Evolutionary conservation across 2,113 vertebrate genomes (phyloP).

Genomic region (Sebastes schlegelii): DNA sequence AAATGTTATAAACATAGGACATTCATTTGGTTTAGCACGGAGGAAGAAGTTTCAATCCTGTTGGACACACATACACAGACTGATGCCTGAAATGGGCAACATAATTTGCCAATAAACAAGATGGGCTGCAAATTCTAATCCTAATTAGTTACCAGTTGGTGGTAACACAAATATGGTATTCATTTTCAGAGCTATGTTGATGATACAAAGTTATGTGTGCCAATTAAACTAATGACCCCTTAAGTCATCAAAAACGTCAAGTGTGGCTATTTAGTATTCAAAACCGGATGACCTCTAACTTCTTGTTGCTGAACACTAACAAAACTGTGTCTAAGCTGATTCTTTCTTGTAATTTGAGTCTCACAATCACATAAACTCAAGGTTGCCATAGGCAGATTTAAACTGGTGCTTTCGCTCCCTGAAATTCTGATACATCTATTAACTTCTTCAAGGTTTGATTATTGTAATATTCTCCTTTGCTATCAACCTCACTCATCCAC

Average conservation of each 20-base stretch:
- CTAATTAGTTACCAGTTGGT: not conserved
- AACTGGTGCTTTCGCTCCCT: not conserved
- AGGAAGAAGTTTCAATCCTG: not conserved
- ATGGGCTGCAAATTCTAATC: slow-evolving; percentile 11
- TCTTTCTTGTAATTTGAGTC: not conserved
- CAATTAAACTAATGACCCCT: not conserved
- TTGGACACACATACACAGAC: not conserved
- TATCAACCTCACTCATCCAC: not conserved
- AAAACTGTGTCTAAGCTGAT: not conserved
- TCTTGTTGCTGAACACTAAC: not conserved
- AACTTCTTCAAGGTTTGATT: not conserved
- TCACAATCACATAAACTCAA: not conserved
- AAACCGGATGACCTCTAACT: not conserved
- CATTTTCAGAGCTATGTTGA: not conserved
- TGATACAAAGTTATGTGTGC: not conserved
- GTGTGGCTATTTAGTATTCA: not conserved
- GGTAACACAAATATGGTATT: not conserved
- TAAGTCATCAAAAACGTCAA: not conserved
- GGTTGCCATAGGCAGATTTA: not conserved
- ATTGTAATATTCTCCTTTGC: not conserved
- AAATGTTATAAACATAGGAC: not conserved
- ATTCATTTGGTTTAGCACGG: not conserved
- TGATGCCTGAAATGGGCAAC: not conserved
- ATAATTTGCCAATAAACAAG: not conserved
- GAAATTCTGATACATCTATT: not conserved